phyloP scores from a whole-genome alignment of 2,888 invertebrate genomes.

The Helicoverpa assulta region DNA sequence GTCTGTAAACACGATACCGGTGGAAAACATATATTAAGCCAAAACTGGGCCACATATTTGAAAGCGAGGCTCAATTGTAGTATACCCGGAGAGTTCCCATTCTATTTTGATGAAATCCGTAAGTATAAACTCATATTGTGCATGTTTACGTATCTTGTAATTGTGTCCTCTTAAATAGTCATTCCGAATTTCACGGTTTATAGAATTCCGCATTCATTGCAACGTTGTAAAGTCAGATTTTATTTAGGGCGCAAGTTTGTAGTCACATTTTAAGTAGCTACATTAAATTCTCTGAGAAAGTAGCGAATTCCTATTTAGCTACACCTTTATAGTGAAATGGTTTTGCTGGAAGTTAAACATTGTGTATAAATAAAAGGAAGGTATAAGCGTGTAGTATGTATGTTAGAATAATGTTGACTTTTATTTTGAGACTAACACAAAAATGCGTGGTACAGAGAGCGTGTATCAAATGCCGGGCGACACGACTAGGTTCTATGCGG shows the following conservation, averaged over 20 bases:
- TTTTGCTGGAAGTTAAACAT: constrained; percentile 28
- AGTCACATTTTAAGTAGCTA: constrained; percentile 51
- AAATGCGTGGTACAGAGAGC: constrained; percentile 87
- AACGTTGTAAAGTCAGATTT: constrained; percentile 50
- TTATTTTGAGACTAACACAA: constrained; percentile 45
- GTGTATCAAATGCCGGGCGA: constrained; percentile 92
- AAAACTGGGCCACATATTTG: constrained; percentile 93
- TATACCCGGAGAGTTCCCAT: constrained; percentile 93
- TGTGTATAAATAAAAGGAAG: constrained; percentile 23
- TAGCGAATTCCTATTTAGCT: constrained; percentile 43
- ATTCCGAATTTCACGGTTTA: constrained; percentile 35
- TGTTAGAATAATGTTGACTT: constrained; percentile 16
- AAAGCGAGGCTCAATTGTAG: constrained; percentile 93
- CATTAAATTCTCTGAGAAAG: constrained; percentile 55
- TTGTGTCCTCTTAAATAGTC: constrained; percentile 14
- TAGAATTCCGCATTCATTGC: constrained; percentile 43
- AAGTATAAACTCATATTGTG: constrained; percentile 72
- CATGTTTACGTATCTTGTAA: constrained; percentile 31
- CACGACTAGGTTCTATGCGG: constrained; percentile 91
- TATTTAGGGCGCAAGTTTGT: constrained; percentile 51
- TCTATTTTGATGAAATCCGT: constrained; percentile 94
- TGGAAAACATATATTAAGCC: constrained; percentile 91
- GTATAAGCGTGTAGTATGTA: constrained; percentile 19
- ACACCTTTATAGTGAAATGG: constrained; percentile 48
- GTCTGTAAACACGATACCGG: constrained; percentile 93